Base-by-base conservation (phyloP, 1,140 invertebrate species). In the Leptinotarsa texana region DNA sequence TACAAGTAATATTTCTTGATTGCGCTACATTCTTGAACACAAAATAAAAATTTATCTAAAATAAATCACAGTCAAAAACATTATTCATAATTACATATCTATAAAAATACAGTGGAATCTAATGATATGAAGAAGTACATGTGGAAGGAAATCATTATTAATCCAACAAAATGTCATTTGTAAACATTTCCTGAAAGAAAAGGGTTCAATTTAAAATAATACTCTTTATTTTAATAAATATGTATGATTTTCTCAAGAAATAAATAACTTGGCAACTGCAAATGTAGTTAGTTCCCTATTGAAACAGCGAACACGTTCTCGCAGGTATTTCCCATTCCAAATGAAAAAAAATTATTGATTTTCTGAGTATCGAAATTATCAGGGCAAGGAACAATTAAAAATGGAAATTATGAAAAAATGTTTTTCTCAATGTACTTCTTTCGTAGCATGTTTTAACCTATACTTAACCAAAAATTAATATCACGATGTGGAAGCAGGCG, bases 401-500 rank as follows among this genome's bases (percentile, higher is more conserved):
- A 4, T 24, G 13, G 62, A 22, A 22, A 17, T 24, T 57, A 48
- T 8, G 63, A 42, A 62, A 42, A 27, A 63, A 27, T 42, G 15
- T 49, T 49, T 63, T 73, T 18, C 13, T 42, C 6, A 42, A 65
- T 62, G 61, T 73, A 73, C 71, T 73, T 21, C 63, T 62, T 49
- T 65, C 13, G 24, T 49, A 73, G 18, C 48, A 65, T 17, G 8
- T 21, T 42, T 21, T 21, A 73, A 18, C 51, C 21, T 63, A 65
- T 27, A 42, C 18, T 27, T 49, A 73, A 42, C 33, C 33, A 65
- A 73, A 72, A 73, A n/a, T 47, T 15, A 73, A 65, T 69, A 80
- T 27, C 75, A 78, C 18, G 77, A 67, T 13, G 73, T 76, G 21
- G 74, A 69, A 73, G 71, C 71, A 66, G 78, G 69, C 27, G 74